phyloP scores from a whole-genome alignment of 2,113 vertebrate genomes.

The Gymnocephalus cernua region DNA sequence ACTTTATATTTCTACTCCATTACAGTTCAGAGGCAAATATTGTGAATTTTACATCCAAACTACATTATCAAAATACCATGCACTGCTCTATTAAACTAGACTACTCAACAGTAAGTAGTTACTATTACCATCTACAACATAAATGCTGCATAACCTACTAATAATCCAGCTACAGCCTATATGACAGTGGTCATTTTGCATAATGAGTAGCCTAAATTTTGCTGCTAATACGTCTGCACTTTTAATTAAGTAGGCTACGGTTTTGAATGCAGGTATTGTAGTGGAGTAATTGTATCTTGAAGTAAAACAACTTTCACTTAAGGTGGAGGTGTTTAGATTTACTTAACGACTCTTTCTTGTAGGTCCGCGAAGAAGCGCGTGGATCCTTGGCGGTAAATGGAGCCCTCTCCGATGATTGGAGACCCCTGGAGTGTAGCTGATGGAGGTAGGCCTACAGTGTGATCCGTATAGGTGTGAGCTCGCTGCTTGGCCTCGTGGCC shows the following conservation, averaged over 20 bases:
- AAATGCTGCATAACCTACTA: too few relatives aligned
- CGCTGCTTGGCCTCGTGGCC: slow-evolving; percentile 16
- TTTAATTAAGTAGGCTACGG: too few relatives aligned
- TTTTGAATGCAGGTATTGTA: not conserved
- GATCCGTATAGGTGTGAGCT: not conserved
- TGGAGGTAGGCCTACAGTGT: not conserved
- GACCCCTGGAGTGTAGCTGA: not conserved
- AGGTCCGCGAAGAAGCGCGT: not conserved
- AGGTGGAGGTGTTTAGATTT: not conserved
- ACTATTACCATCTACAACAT: too few relatives aligned
- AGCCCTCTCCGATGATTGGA: not conserved
- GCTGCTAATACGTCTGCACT: too few relatives aligned
- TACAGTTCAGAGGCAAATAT: not conserved
- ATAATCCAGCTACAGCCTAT: too few relatives aligned
- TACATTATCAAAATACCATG: too few relatives aligned
- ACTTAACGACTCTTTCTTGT: not conserved
- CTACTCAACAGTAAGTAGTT: too few relatives aligned
- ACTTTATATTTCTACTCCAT: not conserved
- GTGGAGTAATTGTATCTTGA: not conserved
- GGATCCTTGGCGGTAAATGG: not conserved
- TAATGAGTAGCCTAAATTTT: too few relatives aligned
- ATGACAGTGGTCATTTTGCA: too few relatives aligned
- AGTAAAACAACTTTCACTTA: not conserved
- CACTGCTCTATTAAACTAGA: too few relatives aligned
- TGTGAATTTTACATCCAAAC: not conserved